These are phyloP conservation scores for Diploscapter pachys DNA, from an alignment of 1,140 invertebrate genomes.

Conservation along the genomic window DNA sequence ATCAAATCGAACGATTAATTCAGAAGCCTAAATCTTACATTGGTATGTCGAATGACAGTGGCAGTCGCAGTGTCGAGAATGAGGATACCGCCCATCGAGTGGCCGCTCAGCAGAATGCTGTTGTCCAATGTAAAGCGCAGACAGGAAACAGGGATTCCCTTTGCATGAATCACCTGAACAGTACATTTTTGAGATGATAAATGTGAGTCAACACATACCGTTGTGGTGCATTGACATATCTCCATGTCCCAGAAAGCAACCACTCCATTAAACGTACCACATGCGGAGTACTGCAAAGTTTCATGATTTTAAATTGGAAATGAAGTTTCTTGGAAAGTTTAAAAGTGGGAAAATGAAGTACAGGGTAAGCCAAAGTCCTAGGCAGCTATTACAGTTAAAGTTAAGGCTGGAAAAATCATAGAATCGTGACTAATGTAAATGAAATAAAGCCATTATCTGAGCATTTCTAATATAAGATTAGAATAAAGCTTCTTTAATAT, in stretches of 20 bases:
- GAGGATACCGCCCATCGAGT: conserved; percentile 27
- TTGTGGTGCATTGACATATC: conserved; percentile 38
- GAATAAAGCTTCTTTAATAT: too few relatives aligned
- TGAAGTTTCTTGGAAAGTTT: too few relatives aligned
- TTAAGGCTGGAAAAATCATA: too few relatives aligned
- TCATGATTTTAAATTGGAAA: too few relatives aligned
- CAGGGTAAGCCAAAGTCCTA: too few relatives aligned
- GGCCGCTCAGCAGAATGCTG: conserved; percentile 28
- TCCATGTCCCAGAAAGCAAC: conserved; percentile 42
- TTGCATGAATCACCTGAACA: conserved; percentile 34
- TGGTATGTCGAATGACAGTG: conserved; percentile 20
- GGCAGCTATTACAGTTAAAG: too few relatives aligned
- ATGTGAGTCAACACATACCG: not conserved
- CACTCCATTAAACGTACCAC: conserved; percentile 41
- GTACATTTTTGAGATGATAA: not conserved
- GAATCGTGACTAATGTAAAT: too few relatives aligned
- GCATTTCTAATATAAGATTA: too few relatives aligned
- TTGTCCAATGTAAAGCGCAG: conserved; percentile 35
- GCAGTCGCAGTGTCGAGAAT: conserved; percentile 36
- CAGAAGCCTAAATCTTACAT: conserved; percentile 20
- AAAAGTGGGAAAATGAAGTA: too few relatives aligned
- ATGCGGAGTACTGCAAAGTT: conserved; percentile 14
- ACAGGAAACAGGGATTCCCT: conserved; percentile 29
- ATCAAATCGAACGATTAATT: not conserved
- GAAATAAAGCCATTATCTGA: too few relatives aligned